Conservation (phyloP, 2,797 vertebrate genomes). For the Diceros bicornis region DNA sequence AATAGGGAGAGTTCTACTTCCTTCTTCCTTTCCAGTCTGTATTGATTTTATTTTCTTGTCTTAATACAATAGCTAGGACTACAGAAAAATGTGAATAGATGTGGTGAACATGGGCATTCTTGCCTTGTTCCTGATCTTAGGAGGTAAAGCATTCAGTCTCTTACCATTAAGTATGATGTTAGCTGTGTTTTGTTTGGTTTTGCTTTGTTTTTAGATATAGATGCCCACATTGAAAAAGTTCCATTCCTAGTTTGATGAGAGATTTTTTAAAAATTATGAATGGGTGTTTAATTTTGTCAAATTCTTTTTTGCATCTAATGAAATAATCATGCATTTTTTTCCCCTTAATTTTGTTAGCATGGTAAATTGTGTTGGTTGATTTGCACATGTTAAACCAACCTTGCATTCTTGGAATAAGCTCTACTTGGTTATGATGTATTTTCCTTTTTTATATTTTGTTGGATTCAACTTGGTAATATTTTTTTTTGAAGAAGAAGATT, state of each 20-base stretch:
- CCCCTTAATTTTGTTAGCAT: background rate
- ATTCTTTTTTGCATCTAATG: background rate
- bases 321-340: background rate
- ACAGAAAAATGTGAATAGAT: background rate
- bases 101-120: background rate
- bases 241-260: background rate
- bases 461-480: background rate
- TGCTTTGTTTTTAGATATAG: slow-evolving; percentile 20
- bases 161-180: background rate
- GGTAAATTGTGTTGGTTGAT: background rate
- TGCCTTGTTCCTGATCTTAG: background rate
- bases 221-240: background rate
- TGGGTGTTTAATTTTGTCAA: background rate
- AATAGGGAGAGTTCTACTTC: background rate
- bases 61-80: background rate
- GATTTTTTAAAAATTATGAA: background rate
- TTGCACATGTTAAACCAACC: background rate
- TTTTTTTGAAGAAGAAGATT: too few relatives aligned
- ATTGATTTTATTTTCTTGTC: background rate
- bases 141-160: background rate
- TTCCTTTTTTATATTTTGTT: background rate
- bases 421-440: background rate
- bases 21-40: background rate
- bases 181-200: background rate
- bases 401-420: background rate